Evolutionary conservation across 2,888 invertebrate species (phyloP).

Genomic region (Cylindroiulus punctatus): DNA sequence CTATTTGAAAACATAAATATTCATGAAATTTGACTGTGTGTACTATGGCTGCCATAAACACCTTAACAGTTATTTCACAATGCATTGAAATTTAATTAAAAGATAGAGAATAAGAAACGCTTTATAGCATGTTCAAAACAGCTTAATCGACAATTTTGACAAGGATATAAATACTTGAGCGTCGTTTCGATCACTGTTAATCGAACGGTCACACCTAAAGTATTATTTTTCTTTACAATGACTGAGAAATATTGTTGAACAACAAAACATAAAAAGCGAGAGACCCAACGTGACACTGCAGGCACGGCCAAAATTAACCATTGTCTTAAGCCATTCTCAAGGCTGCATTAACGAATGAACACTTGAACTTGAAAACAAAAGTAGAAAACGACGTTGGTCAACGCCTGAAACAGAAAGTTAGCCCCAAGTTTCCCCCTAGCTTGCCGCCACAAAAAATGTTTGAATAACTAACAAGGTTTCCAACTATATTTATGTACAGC

Average conservation of each 20-base stretch:
- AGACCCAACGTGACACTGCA: not conserved
- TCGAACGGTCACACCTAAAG: not conserved
- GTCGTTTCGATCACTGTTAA: not conserved
- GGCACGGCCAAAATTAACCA: constrained; percentile 29
- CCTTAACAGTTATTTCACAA: not conserved
- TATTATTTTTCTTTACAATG: not conserved
- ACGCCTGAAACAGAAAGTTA: constrained; percentile 5
- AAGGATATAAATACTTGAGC: not conserved
- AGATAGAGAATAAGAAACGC: not conserved
- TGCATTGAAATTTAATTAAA: constrained; percentile 28
- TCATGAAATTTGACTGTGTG: not conserved
- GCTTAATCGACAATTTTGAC: not conserved
- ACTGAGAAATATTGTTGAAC: not conserved
- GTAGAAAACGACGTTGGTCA: not conserved
- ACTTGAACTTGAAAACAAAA: constrained; percentile 12
- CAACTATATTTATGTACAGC: not conserved
- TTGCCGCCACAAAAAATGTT: not conserved
- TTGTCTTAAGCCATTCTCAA: constrained; percentile 21
- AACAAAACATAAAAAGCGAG: not conserved
- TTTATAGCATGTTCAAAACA: not conserved
- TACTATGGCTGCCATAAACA: not conserved
- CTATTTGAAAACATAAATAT: not conserved
- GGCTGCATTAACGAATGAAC: not conserved
- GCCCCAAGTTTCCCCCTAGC: constrained; percentile 40
- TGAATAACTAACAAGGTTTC: constrained; percentile 48